Base-by-base conservation (phyloP, 2,888 invertebrate genomes). In the Pollenia labialis region DNA sequence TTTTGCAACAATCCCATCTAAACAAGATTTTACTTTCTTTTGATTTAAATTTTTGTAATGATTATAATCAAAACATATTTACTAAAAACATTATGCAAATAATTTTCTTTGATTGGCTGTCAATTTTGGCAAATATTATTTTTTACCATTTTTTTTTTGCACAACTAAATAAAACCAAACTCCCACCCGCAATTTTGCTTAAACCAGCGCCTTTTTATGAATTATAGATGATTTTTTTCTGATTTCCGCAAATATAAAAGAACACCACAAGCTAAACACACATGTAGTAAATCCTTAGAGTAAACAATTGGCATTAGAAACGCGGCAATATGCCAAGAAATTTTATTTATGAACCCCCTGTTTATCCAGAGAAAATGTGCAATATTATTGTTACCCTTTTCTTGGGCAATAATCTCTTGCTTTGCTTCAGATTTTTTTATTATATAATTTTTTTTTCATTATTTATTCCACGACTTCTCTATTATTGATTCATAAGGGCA, bases 291-390 rank as follows among this genome's bases (percentile, higher is more conserved):
- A 83, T 82, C 86, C 76, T 56, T 69, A 77, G 81, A 79, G 83
- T 81, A 81, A 85, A 88, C 81, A 74, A 23, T 32, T 32, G 77
- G 62, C 58, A 18, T 76, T 64, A 58, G 72, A 72, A 88, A 87
- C 87, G 84, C 85, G 88, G 88, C 89, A 89, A 88, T 89, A 85
- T 89, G 89, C 89, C 89, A 89, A 89, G 87, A 88, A 84, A 50
- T 62, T 58, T 84, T 84, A 84, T 87, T 87, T 87, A 87, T 87
- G 68, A 77, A 87, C 81, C 84, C 81, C 84, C 84, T 64, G 58
- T 14, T 54, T 40, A 54, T 62, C 42, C 48, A 62, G 23, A 62
- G 58, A 52, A 58, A 72, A 16, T 46, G 62, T 56, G 42, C 12
- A 23, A 46, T 75, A 40, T 23, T 54, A 75, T 83, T 88, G 88